Evolutionary conservation across 2,113 vertebrate species (phyloP).

Genomic region (Mesembrinibis cayennensis): DNA sequence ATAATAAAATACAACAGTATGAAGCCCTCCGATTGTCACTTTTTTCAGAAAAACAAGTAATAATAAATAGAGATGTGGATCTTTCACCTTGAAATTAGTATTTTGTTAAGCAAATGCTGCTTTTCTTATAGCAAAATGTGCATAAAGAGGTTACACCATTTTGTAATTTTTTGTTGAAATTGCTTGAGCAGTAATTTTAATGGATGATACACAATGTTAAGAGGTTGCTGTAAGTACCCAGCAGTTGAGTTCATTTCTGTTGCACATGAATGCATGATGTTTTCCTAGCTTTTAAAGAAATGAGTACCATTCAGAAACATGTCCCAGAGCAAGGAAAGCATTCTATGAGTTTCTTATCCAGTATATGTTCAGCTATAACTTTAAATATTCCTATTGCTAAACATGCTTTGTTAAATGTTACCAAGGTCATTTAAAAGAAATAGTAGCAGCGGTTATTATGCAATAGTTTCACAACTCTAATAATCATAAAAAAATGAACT

Average conservation of each 20-base stretch:
- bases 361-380: background rate
- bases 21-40: background rate
- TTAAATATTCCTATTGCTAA: background rate
- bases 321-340: background rate
- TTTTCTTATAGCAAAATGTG: background rate
- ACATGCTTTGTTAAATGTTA: background rate
- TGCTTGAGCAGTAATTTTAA: background rate
- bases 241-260: background rate
- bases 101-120: background rate
- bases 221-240: background rate
- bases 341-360: background rate
- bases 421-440: background rate
- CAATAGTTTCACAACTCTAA: background rate
- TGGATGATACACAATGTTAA: background rate
- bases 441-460: rapidly evolving
- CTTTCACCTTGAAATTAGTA: background rate
- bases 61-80: background rate
- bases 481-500: conserved; percentile 26
- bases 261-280: background rate
- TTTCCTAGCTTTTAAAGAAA: background rate
- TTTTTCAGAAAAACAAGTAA: background rate
- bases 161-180: background rate
- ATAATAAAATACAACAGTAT: background rate
- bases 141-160: background rate
- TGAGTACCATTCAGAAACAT: background rate